Evolutionary conservation across 1,140 invertebrate genomes (phyloP), one percentile per base, ranked within the genome.

Genomic region (Physella acuta): DNA sequence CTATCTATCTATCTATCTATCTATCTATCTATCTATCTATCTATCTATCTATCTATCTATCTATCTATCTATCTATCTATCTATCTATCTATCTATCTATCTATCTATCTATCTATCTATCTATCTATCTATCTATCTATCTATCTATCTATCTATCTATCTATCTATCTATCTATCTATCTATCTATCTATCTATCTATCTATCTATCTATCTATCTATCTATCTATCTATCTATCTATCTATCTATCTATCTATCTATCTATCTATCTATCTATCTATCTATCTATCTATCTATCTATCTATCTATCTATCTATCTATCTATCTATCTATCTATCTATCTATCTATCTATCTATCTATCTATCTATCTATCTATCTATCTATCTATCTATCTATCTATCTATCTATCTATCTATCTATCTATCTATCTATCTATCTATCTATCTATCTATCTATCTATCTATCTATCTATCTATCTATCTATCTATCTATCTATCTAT

Each of bases 151-250:
- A 24, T 0, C 28, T 52, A 24, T 49, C 26, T 39, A 17, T 64
- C 34, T 64, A 5, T 64, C 61, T 49, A 17, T 64, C 61, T 49
- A 5, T 64, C 34, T 49, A 17, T 64, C 36, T 49, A 16, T 44
- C 39, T 49, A 16, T 49, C 61, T 49, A 16, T 49, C 26, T 64
- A 17, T 49, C 61, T 49, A n/a, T 39, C 5, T 33, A n/a, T 49
- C 61, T 49, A 3, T 64, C 39, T 64, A 11, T 49, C 61, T 64
- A 14, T 49, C 39, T 44, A 3, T 49, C 39, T 49, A 17, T 49
- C 39, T 49, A 16, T 49, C 61, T 64, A 16, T 49, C 34, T 49
- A 17, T 64, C 39, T 64, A 11, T 49, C 61, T 64, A 11, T 49
- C 34, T 64, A 16, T 49, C 39, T 24, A 17, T 64, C 33, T 33